A percentile compares a stretch with the other conserved stretches of the same genome.
Conservation (phyloP, 2,888 invertebrate species). For the Strigamia transsilvanica region DNA sequence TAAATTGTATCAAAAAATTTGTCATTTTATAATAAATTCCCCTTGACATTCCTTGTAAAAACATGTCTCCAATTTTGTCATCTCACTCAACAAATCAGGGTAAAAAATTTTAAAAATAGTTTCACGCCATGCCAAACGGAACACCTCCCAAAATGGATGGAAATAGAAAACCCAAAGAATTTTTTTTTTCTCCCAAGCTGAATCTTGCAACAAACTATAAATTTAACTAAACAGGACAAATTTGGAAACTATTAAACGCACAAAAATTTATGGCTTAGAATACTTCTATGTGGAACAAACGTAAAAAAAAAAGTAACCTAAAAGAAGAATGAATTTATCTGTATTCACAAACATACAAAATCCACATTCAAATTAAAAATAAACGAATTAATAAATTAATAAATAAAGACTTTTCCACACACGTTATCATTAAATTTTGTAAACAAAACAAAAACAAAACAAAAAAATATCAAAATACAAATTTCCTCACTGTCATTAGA, state of each 20-base stretch:
- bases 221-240: constrained; percentile 41
- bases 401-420: constrained; percentile 7
- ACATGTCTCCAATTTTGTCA: constrained; percentile 49
- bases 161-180: constrained; percentile 31
- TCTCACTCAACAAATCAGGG: constrained; percentile 43
- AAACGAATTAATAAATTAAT: neutral
- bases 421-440: neutral
- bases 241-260: constrained; percentile 37
- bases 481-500: neutral
- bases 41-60: constrained; percentile 37
- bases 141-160: constrained; percentile 43
- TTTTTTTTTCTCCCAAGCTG: neutral
- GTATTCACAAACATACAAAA: constrained; percentile 7
- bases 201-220: constrained; percentile 38
- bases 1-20: constrained; percentile 17
- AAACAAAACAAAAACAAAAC: too few species aligned
- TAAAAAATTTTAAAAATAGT: constrained; percentile 42
- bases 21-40: constrained; percentile 1
- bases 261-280: constrained; percentile 5
- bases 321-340: constrained; percentile 19
- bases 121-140: constrained; percentile 46
- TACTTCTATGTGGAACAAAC: neutral
- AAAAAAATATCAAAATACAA: neutral
- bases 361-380: neutral
- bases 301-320: neutral